Evolutionary conservation across 2,113 vertebrate genomes (phyloP).

Genomic region (Monopterus albus): DNA sequence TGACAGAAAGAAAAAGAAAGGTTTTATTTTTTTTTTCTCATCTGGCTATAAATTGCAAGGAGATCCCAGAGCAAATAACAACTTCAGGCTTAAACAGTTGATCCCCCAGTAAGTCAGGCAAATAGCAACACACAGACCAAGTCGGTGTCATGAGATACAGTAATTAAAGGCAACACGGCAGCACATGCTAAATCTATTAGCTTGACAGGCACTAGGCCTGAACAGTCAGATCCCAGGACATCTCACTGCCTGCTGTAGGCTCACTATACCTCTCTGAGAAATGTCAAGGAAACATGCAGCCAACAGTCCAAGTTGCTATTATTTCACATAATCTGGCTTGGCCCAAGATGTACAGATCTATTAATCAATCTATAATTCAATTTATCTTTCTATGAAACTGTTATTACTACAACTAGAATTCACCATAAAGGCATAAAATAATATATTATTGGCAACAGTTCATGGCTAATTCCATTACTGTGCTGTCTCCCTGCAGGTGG

Average conservation of each 20-base stretch:
- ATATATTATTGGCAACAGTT: conserved; percentile 8
- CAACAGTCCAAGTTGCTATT: conserved; percentile 5
- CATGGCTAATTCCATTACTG: conserved; percentile 52
- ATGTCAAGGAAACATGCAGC: conserved; percentile 27
- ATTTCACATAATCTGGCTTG: not conserved
- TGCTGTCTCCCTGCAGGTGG: conserved; percentile 3
- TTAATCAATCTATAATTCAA: conserved; percentile 9
- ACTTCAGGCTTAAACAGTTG: conserved; percentile 72
- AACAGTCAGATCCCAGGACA: conserved; percentile 64
- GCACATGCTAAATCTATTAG: conserved; percentile 79
- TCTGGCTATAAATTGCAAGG: conserved; percentile 63
- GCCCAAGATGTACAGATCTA: conserved; percentile 14
- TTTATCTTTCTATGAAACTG: conserved; percentile 14
- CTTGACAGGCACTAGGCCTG: conserved; percentile 74
- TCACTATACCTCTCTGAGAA: conserved; percentile 22
- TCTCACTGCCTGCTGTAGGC: conserved; percentile 37
- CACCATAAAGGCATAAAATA: conserved; percentile 48
- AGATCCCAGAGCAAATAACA: conserved; percentile 68
- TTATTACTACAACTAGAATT: conserved; percentile 53
- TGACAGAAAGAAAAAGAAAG: conserved; percentile 25
- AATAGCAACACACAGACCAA: conserved; percentile 75
- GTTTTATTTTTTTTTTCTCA: conserved; percentile 53
- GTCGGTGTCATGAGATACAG: conserved; percentile 77
- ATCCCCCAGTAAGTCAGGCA: conserved; percentile 74
- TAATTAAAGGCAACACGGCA: conserved; percentile 80